Conservation (phyloP, 1,140 invertebrate species). For the Brachionus asplanchnoidis region DNA sequence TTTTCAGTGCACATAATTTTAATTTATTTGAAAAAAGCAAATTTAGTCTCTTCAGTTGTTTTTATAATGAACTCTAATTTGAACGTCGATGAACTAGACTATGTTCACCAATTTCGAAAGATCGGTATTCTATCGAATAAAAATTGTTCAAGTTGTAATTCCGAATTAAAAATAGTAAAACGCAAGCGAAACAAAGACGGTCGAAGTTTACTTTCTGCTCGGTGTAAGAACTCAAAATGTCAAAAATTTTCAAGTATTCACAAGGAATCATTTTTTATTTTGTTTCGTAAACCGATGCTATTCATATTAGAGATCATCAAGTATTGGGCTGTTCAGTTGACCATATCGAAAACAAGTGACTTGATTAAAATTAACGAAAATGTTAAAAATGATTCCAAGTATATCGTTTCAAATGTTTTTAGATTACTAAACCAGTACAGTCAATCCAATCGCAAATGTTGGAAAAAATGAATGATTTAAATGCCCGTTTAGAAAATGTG, state of each 20-base stretch:
- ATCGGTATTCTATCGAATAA: slow-evolving; percentile 10
- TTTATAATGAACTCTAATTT: slow-evolving; percentile 10
- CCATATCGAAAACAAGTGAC: neutral
- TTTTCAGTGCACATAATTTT: too few species aligned
- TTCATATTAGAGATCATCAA: neutral
- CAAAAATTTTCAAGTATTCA: neutral
- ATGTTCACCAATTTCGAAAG: slow-evolving; percentile 8
- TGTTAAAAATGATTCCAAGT: neutral
- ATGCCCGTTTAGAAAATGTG: neutral
- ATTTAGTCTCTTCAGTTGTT: slow-evolving; percentile 3
- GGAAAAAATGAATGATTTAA: neutral
- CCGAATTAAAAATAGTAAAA: slow-evolving; percentile 10
- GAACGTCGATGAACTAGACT: slow-evolving; percentile 3
- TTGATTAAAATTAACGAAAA: neutral
- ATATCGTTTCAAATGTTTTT: neutral
- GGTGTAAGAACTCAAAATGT: neutral
- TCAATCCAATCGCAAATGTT: neutral
- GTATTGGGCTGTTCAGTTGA: neutral
- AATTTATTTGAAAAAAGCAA: neutral
- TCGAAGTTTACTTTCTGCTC: slow-evolving; percentile 12
- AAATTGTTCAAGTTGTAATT: slow-evolving; percentile 11
- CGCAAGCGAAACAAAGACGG: neutral
- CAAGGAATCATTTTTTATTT: neutral
- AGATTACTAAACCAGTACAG: neutral
- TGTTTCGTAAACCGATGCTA: neutral